Base-by-base conservation (phyloP, 2,797 vertebrate genomes). In the Leuciscus waleckii region DNA sequence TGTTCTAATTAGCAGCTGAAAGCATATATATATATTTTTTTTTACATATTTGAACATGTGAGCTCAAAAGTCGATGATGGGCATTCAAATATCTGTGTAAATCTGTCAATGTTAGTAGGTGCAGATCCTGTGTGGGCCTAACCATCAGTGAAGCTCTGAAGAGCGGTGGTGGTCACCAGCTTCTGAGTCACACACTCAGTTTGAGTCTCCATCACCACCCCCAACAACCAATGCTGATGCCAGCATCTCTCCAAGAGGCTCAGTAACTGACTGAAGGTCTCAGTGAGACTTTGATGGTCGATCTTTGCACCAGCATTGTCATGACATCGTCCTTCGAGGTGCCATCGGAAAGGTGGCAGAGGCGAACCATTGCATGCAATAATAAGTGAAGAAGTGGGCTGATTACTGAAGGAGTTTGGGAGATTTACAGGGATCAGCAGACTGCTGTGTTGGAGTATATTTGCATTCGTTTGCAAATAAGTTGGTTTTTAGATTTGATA, bases 221-320 rank as follows among this genome's bases (percentile, higher is more conserved):
- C 32, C 63, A 56, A n/a, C 49, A 43, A 56, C n/a, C 63, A 78
- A 78, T 84, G 69, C 58, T 69, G 26, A 70, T 71, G 49, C 61
- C 83, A 84, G 75, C 14, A 61, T 79, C 39, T 70, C 39, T 35
- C 16, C 9, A 35, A n/a, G 26, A 46, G 67, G 10, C 17, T 16
- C 26, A 37, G 16, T 61, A 85, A 85, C 46, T 70, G 83, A 67
- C 83, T 70, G 51, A 32, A 85, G 51, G 51, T 37, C 54, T 68
- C 67, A 79, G 83, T n/a, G 32, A 41, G 46, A 35, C 19, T 73
- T 32, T 46, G 70, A 75, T 76, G 49, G 75, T 56, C 9, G 19
- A 61, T 84, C 75, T 58, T 58, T 84, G 35, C 74, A 67, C 32
- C 46, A 68, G 29, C 35, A 56, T 75, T 49, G 65, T 71, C 83